Evolutionary conservation across 2,113 vertebrate genomes (phyloP).

Genomic region (Elgaria multicarinata): DNA sequence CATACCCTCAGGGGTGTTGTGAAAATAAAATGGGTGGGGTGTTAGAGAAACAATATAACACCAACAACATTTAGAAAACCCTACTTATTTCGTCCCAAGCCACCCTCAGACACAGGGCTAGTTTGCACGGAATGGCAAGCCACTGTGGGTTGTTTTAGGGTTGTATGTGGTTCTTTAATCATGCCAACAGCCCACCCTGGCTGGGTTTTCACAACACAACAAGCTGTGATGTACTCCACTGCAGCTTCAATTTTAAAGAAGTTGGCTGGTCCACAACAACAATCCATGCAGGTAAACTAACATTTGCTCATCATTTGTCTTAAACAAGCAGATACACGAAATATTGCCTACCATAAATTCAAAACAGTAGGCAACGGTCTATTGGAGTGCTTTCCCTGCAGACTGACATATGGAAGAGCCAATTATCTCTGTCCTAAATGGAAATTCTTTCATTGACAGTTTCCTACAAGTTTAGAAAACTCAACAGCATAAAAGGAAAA

Average conservation of each 20-base stretch:
- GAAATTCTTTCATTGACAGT: constrained; percentile 42
- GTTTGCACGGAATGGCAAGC: too few relatives aligned
- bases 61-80: neutral
- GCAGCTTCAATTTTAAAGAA: too few relatives aligned
- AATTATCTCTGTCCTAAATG: neutral
- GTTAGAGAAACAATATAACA: neutral
- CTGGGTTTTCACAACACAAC: too few relatives aligned
- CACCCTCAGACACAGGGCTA: neutral
- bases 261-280: too few relatives aligned
- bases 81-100: neutral
- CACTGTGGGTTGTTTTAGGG: too few relatives aligned
- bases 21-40: neutral
- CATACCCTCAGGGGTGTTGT: neutral
- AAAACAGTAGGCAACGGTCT: constrained; percentile 42
- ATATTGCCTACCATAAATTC: constrained; percentile 7
- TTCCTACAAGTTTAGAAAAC: constrained; percentile 32
- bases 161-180: too few relatives aligned
- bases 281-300: too few relatives aligned
- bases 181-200: too few relatives aligned
- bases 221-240: too few relatives aligned
- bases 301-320: constrained; percentile 1
- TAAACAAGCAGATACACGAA: constrained; percentile 29
- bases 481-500: constrained; percentile 26
- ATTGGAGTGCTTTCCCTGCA: neutral
- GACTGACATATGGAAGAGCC: neutral